Evolutionary conservation across 2,797 vertebrate species (phyloP), one percentile per base, ranked within the genome.

Genomic region (Netta rufina): DNA sequence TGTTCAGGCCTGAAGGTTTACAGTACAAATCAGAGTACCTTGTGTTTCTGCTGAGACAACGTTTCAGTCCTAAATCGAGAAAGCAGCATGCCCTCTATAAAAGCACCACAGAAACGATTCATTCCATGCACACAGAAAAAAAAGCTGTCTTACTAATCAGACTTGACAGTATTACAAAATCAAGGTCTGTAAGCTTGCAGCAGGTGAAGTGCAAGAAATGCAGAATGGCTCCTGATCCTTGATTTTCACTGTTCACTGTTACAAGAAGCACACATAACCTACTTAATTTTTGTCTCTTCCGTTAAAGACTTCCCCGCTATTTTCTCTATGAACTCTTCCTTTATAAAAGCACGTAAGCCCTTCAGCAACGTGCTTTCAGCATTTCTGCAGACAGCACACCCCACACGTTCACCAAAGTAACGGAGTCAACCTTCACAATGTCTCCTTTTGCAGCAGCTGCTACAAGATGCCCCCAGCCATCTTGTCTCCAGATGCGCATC

Each of bases 391-490:
- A 13, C 51, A 12, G 32, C 27, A 53, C 8, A 47, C 16, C 60
- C 57, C 60, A 17, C 10, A 8, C 41, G 2, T n/a, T 49, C 67
- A 45, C 43, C 64, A 69, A 85, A 81, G 18, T 17, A n/a, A 12
- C 3, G 13, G 54, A 39, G 78, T 58, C 93, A 54, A 98, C 98
- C 97, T 96, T 96, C 13, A 5, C 22, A n/a, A 83, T 60, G 19
- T 97, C 92, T 62, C 98, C 98, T 76, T 92, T 86, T 38, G 86
- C 95, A 8, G 98, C 97, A 9, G 98, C 97, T 51, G 88, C 45
- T 32, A 98, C 96, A 28, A 98, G 96, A 8, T 84, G 92, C 3
- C 75, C 67, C 97, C 97, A 98, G 51, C 96, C 96, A n/a, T 98
- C 97, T 13, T 98, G 94, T 38, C 47, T 56, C 98, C 98, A 98